Base-by-base conservation (phyloP, 2,888 invertebrate species). In the Junonia oenone region DNA sequence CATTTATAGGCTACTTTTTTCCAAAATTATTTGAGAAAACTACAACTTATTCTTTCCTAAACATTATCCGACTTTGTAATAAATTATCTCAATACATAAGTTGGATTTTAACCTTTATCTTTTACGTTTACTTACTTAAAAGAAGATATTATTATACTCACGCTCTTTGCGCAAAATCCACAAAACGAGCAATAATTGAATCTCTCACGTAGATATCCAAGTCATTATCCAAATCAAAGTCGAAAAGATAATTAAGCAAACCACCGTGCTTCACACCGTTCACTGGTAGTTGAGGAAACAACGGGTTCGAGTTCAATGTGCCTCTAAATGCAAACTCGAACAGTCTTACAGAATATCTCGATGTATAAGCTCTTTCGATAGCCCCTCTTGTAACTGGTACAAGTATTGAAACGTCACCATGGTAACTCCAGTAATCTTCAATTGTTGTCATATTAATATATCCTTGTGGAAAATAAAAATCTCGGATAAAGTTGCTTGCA, bases 251-350 rank as follows among this genome's bases (percentile, higher is more conserved):
- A 60, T 85, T 83, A 6, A 85, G 57, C 8, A 89, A 67, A 1
- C 69, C 76, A 1, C 89, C 86, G 46, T 90, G 88, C 40, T 65
- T 69, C 1, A 78, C 83, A 0, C 89, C 88, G 2, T 64, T 73
- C 22, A 86, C 33, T 0, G 78, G 75, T 35, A 88, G n/a, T n/a
- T n/a, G 73, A 1, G 66, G 69, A 56, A 69, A 78, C 0, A 68
- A 77, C 1, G 74, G 72, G 52, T 81, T n/a, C n/a, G n/a, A n/a
- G n/a, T n/a, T 81, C 37, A 56, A 43, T 0, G 79, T 76, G 1
- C 86, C 89, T 61, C 74, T 63, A 62, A 76, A 85, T 0, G 75
- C 72, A 58, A 88, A 86, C 51, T 83, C 81, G 22, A 83, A 62
- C 5, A 88, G 59, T 17, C 83, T 72, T 0, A 87, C 81, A 50